phyloP scores from a whole-genome alignment of 2,888 invertebrate species.

The Polylopha cassiicola region DNA sequence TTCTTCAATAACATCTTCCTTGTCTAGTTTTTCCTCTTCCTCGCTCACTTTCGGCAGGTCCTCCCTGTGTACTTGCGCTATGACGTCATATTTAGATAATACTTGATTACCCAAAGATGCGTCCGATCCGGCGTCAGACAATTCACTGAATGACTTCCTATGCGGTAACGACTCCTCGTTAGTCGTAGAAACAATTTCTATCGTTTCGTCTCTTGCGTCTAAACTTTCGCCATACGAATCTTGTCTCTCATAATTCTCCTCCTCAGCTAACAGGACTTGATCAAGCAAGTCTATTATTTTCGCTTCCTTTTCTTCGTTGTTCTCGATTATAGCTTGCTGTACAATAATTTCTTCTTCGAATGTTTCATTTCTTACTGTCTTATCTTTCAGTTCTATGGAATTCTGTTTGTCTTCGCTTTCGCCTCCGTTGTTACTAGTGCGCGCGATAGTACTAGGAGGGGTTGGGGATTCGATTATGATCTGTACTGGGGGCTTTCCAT shows the following conservation, averaged over 20 bases:
- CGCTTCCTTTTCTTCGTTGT: constrained; percentile 66
- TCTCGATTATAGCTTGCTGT: constrained; percentile 54
- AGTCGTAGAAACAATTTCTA: constrained; percentile 27
- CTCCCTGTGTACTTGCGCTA: constrained; percentile 77
- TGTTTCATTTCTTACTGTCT: constrained; percentile 31
- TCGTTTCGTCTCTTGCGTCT: constrained; percentile 46
- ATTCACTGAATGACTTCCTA: constrained; percentile 58
- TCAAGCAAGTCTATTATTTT: constrained; percentile 70
- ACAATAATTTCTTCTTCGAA: constrained; percentile 48
- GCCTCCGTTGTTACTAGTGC: constrained; percentile 40
- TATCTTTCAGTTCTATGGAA: constrained; percentile 34
- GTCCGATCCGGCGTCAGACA: constrained; percentile 67
- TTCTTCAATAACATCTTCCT: constrained; percentile 26
- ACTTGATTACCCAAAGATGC: constrained; percentile 62
- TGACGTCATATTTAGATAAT: constrained; percentile 75
- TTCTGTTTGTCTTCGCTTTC: constrained; percentile 31
- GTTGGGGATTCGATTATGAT: constrained; percentile 64
- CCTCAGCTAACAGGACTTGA: constrained; percentile 70
- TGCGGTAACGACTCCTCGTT: constrained; percentile 41
- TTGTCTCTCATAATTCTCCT: constrained; percentile 52
- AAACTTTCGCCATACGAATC: constrained; percentile 56
- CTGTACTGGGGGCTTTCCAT: constrained; percentile 58
- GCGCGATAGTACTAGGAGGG: constrained; percentile 53
- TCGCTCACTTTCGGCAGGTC: constrained; percentile 64
- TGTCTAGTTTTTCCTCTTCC: constrained; percentile 52